Percentiles rank a stretch among this genome's conserved stretches.
phyloP scores from a whole-genome alignment of 2,888 invertebrate species.

The Hymenopus coronatus region DNA sequence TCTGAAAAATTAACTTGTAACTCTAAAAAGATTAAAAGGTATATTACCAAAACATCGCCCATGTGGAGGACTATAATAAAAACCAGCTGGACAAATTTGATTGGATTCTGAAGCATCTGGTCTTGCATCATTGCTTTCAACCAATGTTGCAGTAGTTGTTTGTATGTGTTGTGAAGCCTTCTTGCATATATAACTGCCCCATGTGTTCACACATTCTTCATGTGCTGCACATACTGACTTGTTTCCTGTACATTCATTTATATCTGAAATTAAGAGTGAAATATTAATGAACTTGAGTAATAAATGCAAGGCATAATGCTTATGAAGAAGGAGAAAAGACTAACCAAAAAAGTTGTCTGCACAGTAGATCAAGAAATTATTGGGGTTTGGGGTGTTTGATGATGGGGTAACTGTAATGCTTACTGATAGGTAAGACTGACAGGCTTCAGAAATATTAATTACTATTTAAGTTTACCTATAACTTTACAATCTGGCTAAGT shows the following conservation, averaged over 20 bases:
- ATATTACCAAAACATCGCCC: constrained; percentile 25
- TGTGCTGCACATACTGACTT: constrained; percentile 28
- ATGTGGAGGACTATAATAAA: constrained; percentile 29
- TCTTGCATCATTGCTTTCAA: too few relatives aligned
- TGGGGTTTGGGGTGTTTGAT: too few relatives aligned
- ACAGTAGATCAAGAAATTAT: too few relatives aligned
- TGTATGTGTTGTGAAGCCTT: background rate
- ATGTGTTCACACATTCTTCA: constrained; percentile 36
- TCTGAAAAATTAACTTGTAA: too few relatives aligned
- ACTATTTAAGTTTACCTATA: too few relatives aligned
- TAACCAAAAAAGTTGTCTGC: too few relatives aligned
- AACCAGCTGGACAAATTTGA: constrained; percentile 36
- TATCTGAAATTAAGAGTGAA: constrained; percentile 13
- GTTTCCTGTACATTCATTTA: constrained; percentile 34
- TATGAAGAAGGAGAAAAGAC: background rate
- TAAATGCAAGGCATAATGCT: background rate
- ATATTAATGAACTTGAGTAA: background rate
- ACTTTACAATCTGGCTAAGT: too few relatives aligned
- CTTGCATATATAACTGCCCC: constrained; percentile 36
- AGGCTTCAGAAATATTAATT: too few relatives aligned
- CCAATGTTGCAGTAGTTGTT: background rate
- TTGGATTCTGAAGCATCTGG: background rate
- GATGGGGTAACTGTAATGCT: too few relatives aligned
- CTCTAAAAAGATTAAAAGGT: background rate
- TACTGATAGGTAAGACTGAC: too few relatives aligned